Evolutionary conservation across 2,888 invertebrate genomes (phyloP), one percentile per base, ranked within the genome.

Genomic region (Amphipoea oculea): DNA sequence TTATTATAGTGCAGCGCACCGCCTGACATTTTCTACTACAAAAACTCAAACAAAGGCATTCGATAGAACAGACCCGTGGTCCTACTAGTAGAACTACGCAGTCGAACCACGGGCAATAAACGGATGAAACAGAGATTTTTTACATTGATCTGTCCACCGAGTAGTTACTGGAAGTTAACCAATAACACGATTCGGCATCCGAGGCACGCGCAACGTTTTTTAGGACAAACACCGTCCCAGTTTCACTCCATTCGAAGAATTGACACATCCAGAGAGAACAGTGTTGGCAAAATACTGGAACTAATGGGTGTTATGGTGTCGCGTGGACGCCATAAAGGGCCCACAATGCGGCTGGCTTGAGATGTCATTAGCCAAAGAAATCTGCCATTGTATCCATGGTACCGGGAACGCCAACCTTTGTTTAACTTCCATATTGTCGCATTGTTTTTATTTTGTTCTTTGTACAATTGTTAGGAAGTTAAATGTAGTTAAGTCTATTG

Each of bases 281-380:
- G 89, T 96, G 95, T 95, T 96, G 95, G 93, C 96, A 96, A 96
- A 96, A 96, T 93, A 95, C 94, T 96, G 97, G 94, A 96, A 96
- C 96, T 94, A 96, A 97, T 97, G 92, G 84, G 91, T 91, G 95
- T 95, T 96, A 95, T 96, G 92, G 92, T 95, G 97, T 96, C 97
- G 97, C 97, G 97, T 97, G 97, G 97, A 94, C 92, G 92, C 94
- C 95, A 95, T 96, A 96, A 96, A 96, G 86, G 92, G 84, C 89
- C 96, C 96, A 96, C 96, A 96, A 96, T 93, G 95, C 94, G 94
- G 93, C 95, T 92, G 91, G 92, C 86, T 91, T 91, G 92, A 92
- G 89, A 93, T 93, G 94, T 96, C 95, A 95, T 95, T 96, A 96
- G 94, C 86, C 92, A 85, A 91, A 94, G 93, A 93, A 93, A 93